Percentiles rank a stretch among this genome's conserved stretches.
Evolutionary conservation across 2,888 invertebrate genomes (phyloP).

Genomic region (Tetropium fuscum): DNA sequence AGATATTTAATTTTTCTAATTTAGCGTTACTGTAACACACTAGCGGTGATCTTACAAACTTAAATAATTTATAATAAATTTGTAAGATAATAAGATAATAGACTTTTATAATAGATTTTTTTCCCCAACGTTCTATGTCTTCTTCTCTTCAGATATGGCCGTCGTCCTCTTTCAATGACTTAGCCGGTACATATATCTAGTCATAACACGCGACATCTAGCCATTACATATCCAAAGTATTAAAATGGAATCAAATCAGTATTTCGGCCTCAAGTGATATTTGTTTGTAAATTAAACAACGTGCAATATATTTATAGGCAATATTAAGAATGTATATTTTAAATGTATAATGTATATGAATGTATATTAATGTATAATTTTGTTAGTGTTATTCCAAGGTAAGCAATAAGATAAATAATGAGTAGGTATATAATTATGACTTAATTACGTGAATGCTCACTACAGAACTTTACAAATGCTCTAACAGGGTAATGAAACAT

Average conservation of each 20-base stretch:
- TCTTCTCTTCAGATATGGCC: too few species aligned
- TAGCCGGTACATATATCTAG: constrained; percentile 36
- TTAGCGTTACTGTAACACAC: too few species aligned
- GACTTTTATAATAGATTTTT: too few species aligned
- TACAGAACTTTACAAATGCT: constrained; percentile 46
- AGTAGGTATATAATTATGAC: too few species aligned
- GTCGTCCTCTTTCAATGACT: too few species aligned
- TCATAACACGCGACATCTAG: constrained; percentile 44
- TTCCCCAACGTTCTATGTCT: too few species aligned
- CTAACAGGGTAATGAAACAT: constrained; percentile 60
- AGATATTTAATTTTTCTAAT: too few species aligned
- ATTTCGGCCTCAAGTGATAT: constrained; percentile 62
- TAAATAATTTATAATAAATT: too few species aligned
- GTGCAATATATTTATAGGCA: constrained; percentile 65
- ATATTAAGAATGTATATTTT: constrained; percentile 48
- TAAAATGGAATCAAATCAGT: constrained; percentile 61
- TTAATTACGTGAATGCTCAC: constrained; percentile 30
- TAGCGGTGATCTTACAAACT: too few species aligned
- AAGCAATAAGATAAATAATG: constrained; percentile 50
- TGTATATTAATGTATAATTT: constrained; percentile 50
- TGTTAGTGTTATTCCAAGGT: constrained; percentile 46
- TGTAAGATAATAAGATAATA: too few species aligned
- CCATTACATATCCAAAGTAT: constrained; percentile 56
- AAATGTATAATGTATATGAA: too few species aligned
- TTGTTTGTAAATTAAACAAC: constrained; percentile 53